These are phyloP conservation scores for Pholis gunnellus DNA, from an alignment of 2,113 vertebrate species.

Conservation along the genomic window DNA sequence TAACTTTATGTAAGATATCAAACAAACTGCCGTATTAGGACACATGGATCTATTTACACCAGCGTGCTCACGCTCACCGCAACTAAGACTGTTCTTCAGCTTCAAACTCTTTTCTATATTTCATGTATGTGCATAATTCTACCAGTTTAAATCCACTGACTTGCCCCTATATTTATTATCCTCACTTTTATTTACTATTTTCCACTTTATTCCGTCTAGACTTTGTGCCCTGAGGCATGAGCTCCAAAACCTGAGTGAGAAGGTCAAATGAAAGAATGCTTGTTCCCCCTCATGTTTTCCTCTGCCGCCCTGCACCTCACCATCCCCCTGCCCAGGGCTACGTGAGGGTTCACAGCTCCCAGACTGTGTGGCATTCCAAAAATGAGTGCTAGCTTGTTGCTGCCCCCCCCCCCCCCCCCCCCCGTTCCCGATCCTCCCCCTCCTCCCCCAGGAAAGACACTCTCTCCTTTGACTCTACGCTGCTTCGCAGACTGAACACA, in stretches of 20 bases:
- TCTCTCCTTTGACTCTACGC: conserved; percentile 1
- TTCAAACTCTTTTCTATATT: background rate
- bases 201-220: conserved; percentile 17
- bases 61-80: background rate
- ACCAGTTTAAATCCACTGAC: background rate
- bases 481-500: background rate
- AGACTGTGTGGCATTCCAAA: conserved; percentile 71
- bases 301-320: conserved; percentile 4
- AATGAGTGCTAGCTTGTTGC: conserved; percentile 57
- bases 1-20: background rate
- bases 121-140: background rate
- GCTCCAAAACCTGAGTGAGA: conserved; percentile 27
- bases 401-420: background rate
- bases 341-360: conserved; percentile 10
- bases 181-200: background rate
- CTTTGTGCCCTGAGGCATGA: background rate
- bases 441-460: conserved; percentile 29
- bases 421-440: conserved; percentile 16
- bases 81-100: background rate
- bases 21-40: too few relatives aligned
- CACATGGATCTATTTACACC: background rate
- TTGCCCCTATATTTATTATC: background rate
- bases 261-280: conserved; percentile 50
- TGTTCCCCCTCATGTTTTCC: conserved; percentile 27
- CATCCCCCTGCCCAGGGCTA: background rate